A percentile compares a stretch with the other conserved stretches of the same genome.
Evolutionary conservation across 2,888 invertebrate genomes (phyloP).

Genomic region (Craniophora ligustri): DNA sequence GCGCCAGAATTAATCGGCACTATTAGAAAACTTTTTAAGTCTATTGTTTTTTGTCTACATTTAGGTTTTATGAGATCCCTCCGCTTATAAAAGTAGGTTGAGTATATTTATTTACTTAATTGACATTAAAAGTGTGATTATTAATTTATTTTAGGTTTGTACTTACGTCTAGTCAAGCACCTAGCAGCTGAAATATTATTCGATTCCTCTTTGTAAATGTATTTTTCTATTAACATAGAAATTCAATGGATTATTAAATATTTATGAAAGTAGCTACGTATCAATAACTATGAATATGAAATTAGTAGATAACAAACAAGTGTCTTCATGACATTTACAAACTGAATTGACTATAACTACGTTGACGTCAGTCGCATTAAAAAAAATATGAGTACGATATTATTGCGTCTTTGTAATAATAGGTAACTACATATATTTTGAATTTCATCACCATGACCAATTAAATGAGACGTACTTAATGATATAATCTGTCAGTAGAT

Average conservation of each 20-base stretch:
- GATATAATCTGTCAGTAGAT: too few relatives aligned
- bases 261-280: constrained; percentile 27
- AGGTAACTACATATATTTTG: too few relatives aligned
- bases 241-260: constrained; percentile 27
- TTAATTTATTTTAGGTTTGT: too few relatives aligned
- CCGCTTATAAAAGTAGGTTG: not conserved
- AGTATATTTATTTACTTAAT: not conserved
- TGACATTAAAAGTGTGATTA: too few relatives aligned
- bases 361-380: constrained; percentile 60
- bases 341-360: constrained; percentile 51
- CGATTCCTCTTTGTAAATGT: constrained; percentile 4
- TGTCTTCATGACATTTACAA: constrained; percentile 54
- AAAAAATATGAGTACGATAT: too few relatives aligned
- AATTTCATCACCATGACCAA: too few relatives aligned
- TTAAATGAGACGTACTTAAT: too few relatives aligned
- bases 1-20: constrained; percentile 48
- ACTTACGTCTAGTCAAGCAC: not conserved
- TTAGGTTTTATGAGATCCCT: constrained; percentile 20
- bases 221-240: constrained; percentile 4
- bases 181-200: not conserved
- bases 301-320: constrained; percentile 43
- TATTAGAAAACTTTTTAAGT: constrained; percentile 42
- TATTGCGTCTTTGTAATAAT: too few relatives aligned
- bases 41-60: constrained; percentile 38
- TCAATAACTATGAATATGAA: constrained; percentile 43